These are phyloP conservation scores for Phalloptychus januarius DNA, from an alignment of 2,797 vertebrate genomes.

Conservation along the genomic window DNA sequence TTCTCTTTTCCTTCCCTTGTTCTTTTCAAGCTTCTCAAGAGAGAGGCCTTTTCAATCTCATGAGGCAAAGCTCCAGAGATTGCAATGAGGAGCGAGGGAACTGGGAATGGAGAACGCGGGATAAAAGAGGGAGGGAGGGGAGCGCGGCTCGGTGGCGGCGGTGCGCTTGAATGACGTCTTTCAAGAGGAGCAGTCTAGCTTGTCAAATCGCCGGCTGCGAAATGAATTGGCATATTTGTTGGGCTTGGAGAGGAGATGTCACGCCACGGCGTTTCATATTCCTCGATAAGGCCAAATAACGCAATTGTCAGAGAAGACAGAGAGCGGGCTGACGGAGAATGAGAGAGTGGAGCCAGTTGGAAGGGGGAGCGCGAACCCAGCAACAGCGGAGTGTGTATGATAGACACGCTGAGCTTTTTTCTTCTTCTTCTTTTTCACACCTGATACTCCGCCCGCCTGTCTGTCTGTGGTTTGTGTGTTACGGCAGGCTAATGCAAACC, in stretches of 20 bases:
- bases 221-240: slow-evolving; percentile 98
- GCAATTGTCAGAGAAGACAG: slow-evolving; percentile 90
- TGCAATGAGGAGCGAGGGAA: slow-evolving; percentile 75
- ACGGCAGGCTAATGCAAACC: slow-evolving; percentile 57
- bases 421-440: slow-evolving; percentile 32
- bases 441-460: slow-evolving; percentile 55
- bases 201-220: slow-evolving; percentile 93
- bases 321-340: slow-evolving; percentile 71
- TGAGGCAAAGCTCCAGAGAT: slow-evolving; percentile 81
- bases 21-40: slow-evolving; percentile 80
- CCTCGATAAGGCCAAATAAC: slow-evolving; percentile 94
- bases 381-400: slow-evolving; percentile 74
- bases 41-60: slow-evolving; percentile 87
- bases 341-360: slow-evolving; percentile 62
- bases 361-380: slow-evolving; percentile 33
- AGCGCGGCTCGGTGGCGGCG: slow-evolving; percentile 78
- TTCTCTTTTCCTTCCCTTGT: slow-evolving; percentile 40
- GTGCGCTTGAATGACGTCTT: slow-evolving; percentile 95
- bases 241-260: slow-evolving; percentile 89
- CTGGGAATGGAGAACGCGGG: slow-evolving; percentile 63
- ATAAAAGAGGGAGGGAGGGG: slow-evolving; percentile 59
- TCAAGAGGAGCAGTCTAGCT: slow-evolving; percentile 99
- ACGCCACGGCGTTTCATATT: slow-evolving; percentile 93
- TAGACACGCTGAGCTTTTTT: slow-evolving; percentile 57
- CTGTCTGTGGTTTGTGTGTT: slow-evolving; percentile 45